These are phyloP conservation scores for Corynorhinus townsendii DNA, from an alignment of 2,113 vertebrate genomes.

Conservation along the genomic window DNA sequence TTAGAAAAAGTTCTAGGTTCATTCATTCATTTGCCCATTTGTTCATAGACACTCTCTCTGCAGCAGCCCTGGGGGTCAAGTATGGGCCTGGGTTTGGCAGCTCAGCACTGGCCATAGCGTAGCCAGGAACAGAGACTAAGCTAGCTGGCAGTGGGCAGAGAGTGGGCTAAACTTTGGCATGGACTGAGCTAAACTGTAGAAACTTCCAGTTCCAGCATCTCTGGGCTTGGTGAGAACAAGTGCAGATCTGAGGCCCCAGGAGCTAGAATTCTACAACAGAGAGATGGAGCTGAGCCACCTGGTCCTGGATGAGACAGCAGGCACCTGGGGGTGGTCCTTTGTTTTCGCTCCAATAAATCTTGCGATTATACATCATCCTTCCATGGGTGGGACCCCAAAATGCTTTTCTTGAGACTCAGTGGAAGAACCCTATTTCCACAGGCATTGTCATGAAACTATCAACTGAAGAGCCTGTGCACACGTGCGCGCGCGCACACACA, in stretches of 20 bases:
- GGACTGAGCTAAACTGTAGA: neutral
- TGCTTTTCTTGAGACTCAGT: neutral
- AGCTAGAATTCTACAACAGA: neutral
- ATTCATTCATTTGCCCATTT: neutral
- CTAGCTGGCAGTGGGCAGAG: neutral
- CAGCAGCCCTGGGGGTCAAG: neutral
- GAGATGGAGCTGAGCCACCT: neutral
- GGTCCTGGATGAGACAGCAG: neutral
- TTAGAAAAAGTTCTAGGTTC: neutral
- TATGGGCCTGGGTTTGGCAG: neutral
- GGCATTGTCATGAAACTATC: neutral
- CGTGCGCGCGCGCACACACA: rapidly evolving
- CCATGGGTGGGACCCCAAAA: neutral
- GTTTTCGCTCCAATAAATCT: neutral
- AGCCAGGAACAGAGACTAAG: neutral
- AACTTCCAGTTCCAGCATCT: neutral
- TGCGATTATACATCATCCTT: neutral
- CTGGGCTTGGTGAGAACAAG: neutral
- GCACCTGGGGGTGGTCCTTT: neutral
- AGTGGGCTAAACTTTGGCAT: neutral
- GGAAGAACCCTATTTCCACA: neutral
- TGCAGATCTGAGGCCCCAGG: neutral
- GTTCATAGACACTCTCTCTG: neutral
- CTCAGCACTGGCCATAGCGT: neutral
- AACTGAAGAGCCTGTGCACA: neutral